Evolutionary conservation across 2,113 vertebrate species (phyloP), one percentile per base, ranked within the genome.

Genomic region (Mesitornis unicolor): DNA sequence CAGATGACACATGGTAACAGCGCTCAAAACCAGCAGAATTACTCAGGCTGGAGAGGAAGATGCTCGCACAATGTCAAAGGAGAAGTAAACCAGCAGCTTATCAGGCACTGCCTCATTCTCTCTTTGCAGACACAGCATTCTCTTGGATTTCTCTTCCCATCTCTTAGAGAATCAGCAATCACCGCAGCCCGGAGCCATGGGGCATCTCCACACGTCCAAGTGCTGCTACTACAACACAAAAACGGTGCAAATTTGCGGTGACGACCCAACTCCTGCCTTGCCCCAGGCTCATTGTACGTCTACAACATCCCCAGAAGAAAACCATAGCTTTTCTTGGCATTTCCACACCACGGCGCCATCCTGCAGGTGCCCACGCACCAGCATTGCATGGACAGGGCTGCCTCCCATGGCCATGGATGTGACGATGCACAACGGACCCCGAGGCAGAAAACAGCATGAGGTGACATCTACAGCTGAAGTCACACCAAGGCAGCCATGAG

Each of bases 401-500:
- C 15, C 28, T 29, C 61, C 26, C 5, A 0, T 9, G 18, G 6
- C 9, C 26, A 16, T 43, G 53, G 31, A 40, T 1, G 0, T 54
- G 38, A 69, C 1, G 0, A 50, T 17, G 28, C 26, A 8, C 5
- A 16, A 64, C 1, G 1, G 73, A 79, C 26, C 29, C 31, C 5
- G 48, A 24, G 12, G 24, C 15, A 69, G 56, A 29, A 24, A 54
- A 33, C 26, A 31, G 36, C 3, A 6, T 24, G 31, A 48, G 17
- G 25, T 38, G 17, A 42, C 40, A 54, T 7, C 57, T 47, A 5
- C 59, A 61, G 71, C 59, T 59, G 59, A n/a, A 0, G 0, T 43
- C 14, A 19, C 3, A 0, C 1, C 0, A 36, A 48, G n/a, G 20
- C 7, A 54, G 25, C 45, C 17, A 4, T 3, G 59, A 48, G 33